Evolutionary conservation across 2,113 vertebrate species (phyloP).

Genomic region (Macrotis lagotis): DNA sequence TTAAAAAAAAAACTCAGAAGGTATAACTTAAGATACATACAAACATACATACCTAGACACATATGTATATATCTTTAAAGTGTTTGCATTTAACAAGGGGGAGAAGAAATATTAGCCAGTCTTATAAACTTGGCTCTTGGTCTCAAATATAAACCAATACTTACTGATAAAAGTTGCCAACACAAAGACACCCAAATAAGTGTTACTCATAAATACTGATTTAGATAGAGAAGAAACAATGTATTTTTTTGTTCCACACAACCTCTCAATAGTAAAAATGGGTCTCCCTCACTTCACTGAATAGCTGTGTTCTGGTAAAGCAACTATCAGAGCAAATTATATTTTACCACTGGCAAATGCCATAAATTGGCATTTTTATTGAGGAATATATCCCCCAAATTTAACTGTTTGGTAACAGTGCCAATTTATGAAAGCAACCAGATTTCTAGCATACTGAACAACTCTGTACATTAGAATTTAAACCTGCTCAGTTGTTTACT

Average conservation of each 20-base stretch:
- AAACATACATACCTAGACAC: constrained; percentile 50
- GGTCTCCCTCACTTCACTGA: constrained; percentile 73
- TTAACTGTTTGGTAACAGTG: constrained; percentile 75
- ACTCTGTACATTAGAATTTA: constrained; percentile 75
- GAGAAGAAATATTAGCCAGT: constrained; percentile 85
- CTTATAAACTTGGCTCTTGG: constrained; percentile 87
- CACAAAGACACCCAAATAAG: constrained; percentile 88
- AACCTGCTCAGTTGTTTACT: constrained; percentile 59
- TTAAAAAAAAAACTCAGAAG: not conserved
- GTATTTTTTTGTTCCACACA: constrained; percentile 78
- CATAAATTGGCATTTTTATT: constrained; percentile 48
- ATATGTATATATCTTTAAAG: constrained; percentile 72
- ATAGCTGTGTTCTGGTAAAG: constrained; percentile 77
- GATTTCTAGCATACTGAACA: constrained; percentile 78
- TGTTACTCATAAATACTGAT: constrained; percentile 88
- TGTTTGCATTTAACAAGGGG: constrained; percentile 79
- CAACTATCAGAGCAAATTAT: constrained; percentile 75
- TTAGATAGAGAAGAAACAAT: constrained; percentile 84
- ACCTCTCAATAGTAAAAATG: constrained; percentile 75
- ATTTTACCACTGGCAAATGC: constrained; percentile 66
- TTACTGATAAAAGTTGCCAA: constrained; percentile 88
- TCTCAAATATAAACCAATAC: constrained; percentile 88
- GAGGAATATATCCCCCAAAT: constrained; percentile 43
- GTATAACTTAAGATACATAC: not conserved
- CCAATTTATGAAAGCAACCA: constrained; percentile 73